phyloP scores from a whole-genome alignment of 2,797 vertebrate species.

The Varecia variegata region DNA sequence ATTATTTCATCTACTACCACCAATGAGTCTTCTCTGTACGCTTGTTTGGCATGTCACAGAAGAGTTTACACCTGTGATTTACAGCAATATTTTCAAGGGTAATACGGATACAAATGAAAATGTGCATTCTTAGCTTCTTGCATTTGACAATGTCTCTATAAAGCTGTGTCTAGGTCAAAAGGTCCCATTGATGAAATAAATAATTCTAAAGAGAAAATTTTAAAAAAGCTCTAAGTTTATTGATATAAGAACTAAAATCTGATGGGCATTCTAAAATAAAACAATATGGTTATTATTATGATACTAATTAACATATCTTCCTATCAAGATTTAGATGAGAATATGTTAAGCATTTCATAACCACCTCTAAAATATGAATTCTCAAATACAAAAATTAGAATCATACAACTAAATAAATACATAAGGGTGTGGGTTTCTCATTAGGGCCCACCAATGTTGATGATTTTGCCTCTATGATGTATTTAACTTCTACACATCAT shows the following conservation, averaged over 20 bases:
- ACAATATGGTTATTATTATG: neutral
- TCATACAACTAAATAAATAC: neutral
- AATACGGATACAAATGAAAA: neutral
- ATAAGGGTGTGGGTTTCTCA: neutral
- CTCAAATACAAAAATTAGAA: neutral
- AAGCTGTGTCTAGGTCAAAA: neutral
- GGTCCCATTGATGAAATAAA: neutral
- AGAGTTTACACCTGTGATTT: neutral
- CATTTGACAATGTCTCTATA: neutral
- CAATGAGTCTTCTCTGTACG: neutral
- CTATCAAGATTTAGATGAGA: neutral
- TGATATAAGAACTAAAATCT: neutral
- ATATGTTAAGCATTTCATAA: neutral
- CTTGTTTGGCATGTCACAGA: neutral
- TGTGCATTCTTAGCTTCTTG: neutral
- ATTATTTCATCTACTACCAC: neutral
- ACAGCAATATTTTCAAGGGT: neutral
- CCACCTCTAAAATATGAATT: neutral
- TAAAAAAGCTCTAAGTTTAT: neutral
- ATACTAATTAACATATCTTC: neutral
- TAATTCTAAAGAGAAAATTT: neutral
- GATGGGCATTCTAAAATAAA: neutral
- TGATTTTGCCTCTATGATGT: neutral
- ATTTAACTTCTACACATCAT: neutral
- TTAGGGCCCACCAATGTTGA: neutral